Percentiles rank a stretch among this genome's conserved stretches.
phyloP scores from a whole-genome alignment of 2,797 vertebrate genomes.

The Chaetodon trifasciatus region DNA sequence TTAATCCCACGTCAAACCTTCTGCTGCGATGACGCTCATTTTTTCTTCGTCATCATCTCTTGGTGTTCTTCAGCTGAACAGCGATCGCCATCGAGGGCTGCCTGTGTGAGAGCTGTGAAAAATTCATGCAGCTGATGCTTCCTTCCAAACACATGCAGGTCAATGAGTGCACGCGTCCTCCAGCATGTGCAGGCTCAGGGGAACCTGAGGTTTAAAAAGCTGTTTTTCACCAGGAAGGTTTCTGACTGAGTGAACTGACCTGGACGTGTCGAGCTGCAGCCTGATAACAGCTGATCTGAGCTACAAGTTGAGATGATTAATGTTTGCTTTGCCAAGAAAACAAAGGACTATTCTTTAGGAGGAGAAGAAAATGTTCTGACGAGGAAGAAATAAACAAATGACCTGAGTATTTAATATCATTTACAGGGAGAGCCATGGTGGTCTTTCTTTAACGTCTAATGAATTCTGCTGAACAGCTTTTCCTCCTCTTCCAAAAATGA shows the following conservation, averaged over 20 bases:
- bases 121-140: constrained; percentile 29
- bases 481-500: not conserved
- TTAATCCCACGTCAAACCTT: too few relatives aligned
- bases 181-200: constrained; percentile 1
- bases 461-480: not conserved
- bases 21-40: too few relatives aligned
- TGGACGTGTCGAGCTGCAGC: constrained; percentile 30
- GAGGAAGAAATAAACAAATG: too few relatives aligned
- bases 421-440: too few relatives aligned
- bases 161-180: constrained; percentile 38
- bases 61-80: not conserved
- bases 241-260: constrained; percentile 26
- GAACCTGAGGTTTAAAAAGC: constrained; percentile 17
- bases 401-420: not conserved
- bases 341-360: not conserved
- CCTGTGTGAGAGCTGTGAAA: not conserved
- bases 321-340: not conserved
- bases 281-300: constrained; percentile 9
- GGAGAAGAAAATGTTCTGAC: too few relatives aligned
- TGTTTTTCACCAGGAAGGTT: constrained; percentile 19
- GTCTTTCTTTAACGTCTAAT: not conserved
- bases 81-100: not conserved
- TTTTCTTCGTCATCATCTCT: not conserved
- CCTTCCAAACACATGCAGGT: constrained; percentile 10
- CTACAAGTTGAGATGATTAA: constrained; percentile 7